A percentile compares a stretch with the other conserved stretches of the same genome.
Conservation (phyloP, 2,888 invertebrate genomes). For the Ectemnius lituratus region DNA sequence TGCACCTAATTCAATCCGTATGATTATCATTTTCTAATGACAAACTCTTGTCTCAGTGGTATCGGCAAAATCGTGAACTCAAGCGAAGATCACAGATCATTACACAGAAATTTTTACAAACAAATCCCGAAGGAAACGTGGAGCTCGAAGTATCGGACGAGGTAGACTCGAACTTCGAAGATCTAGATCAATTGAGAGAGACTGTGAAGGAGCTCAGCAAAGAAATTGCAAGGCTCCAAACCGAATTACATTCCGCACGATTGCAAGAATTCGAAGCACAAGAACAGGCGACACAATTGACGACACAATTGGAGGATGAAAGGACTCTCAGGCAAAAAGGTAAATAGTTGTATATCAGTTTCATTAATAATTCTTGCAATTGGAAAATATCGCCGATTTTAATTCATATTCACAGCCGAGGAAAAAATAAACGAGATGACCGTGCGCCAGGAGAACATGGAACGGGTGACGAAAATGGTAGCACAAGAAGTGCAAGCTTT, state of each 20-base stretch:
- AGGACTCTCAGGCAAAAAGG: conserved; percentile 72
- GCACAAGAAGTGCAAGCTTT: conserved; percentile 83
- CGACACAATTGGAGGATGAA: conserved; percentile 80
- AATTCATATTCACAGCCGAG: conserved; percentile 30
- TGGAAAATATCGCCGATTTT: background rate
- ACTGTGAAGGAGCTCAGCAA: conserved; percentile 83
- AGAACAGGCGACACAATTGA: conserved; percentile 78
- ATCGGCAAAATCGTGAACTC: conserved; percentile 86
- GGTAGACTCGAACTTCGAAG: conserved; percentile 76
- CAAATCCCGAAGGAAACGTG: conserved; percentile 79
- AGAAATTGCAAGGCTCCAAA: conserved; percentile 83
- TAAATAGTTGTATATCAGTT: conserved; percentile 36
- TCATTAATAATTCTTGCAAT: background rate
- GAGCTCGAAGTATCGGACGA: conserved; percentile 74
- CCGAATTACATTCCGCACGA: conserved; percentile 82
- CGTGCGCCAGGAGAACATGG: conserved; percentile 81
- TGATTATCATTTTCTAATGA: background rate
- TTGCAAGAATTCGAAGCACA: conserved; percentile 86
- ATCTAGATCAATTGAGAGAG: conserved; percentile 84
- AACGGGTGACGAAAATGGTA: conserved; percentile 83
- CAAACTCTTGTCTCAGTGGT: conserved; percentile 80
- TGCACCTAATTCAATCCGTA: background rate
- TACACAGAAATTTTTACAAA: conserved; percentile 80
- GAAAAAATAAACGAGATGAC: conserved; percentile 59
- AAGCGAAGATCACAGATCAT: conserved; percentile 84